phyloP scores from a whole-genome alignment of 1,140 invertebrate species.

The Meteorus sp. region DNA sequence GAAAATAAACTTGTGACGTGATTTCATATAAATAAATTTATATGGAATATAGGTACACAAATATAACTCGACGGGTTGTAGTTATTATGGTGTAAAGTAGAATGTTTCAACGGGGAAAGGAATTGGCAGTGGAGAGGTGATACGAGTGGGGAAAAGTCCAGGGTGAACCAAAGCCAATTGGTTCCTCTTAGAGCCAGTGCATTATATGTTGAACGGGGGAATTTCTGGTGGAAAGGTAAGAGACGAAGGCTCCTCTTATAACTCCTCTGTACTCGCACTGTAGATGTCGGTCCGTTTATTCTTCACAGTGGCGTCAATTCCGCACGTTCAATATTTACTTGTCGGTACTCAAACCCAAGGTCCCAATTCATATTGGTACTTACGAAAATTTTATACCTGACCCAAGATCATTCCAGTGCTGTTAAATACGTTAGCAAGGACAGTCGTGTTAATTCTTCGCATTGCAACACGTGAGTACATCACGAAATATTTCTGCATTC shows the following conservation, averaged over 20 bases:
- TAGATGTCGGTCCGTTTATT: conserved; percentile 21
- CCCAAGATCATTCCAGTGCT: too few species aligned
- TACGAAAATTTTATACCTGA: too few species aligned
- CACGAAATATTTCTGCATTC: too few species aligned
- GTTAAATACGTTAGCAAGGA: too few species aligned
- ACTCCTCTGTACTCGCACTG: too few species aligned
- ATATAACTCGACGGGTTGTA: not conserved
- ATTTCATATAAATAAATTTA: too few species aligned
- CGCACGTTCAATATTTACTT: conserved; percentile 18
- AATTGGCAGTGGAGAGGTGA: not conserved
- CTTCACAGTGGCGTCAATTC: conserved; percentile 26
- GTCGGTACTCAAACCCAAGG: conserved; percentile 11
- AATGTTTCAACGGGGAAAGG: not conserved
- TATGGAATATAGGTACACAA: not conserved
- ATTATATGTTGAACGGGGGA: conserved; percentile 24
- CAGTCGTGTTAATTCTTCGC: too few species aligned
- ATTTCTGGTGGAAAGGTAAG: conserved; percentile 29
- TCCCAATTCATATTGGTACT: too few species aligned
- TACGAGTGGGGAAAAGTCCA: conserved; percentile 25
- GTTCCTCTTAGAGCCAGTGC: conserved; percentile 29
- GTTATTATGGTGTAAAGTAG: not conserved
- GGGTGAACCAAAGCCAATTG: conserved; percentile 32
- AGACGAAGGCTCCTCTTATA: too few species aligned
- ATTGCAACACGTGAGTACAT: too few species aligned
- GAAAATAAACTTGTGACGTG: too few species aligned